Evolutionary conservation across 2,113 vertebrate species (phyloP).

Genomic region (Dinomys branickii): DNA sequence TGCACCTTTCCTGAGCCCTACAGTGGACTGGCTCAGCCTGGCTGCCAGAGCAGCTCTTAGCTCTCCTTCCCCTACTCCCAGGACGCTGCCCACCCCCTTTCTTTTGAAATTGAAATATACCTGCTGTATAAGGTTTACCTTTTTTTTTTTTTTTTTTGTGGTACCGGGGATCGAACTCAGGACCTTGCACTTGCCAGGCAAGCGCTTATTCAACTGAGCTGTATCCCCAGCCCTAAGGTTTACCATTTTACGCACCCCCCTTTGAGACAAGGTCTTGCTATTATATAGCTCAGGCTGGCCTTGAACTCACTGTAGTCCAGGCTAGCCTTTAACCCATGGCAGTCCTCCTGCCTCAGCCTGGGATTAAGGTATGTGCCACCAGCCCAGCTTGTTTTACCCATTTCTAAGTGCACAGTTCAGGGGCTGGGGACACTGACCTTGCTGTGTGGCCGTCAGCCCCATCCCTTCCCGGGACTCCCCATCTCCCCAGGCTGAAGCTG

Average conservation of each 20-base stretch:
- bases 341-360: neutral
- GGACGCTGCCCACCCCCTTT: neutral
- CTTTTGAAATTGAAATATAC: neutral
- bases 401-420: neutral
- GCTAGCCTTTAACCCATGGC: neutral
- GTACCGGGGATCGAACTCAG: too few relatives aligned
- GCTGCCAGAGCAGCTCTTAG: neutral
- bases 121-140: neutral
- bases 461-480: neutral
- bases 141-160: too few relatives aligned
- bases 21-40: neutral
- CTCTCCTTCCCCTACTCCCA: too few relatives aligned
- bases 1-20: rapidly evolving
- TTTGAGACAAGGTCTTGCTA: neutral
- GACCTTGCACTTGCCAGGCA: too few relatives aligned
- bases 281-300: neutral
- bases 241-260: too few relatives aligned
- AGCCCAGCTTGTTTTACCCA: neutral
- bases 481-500: neutral
- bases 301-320: too few relatives aligned
- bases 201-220: too few relatives aligned
- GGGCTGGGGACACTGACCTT: rapidly evolving
- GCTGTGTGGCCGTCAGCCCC: neutral
- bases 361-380: neutral
- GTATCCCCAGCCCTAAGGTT: too few relatives aligned